Evolutionary conservation across 2,797 vertebrate genomes (phyloP).

Genomic region (Etheostoma nigrum): DNA sequence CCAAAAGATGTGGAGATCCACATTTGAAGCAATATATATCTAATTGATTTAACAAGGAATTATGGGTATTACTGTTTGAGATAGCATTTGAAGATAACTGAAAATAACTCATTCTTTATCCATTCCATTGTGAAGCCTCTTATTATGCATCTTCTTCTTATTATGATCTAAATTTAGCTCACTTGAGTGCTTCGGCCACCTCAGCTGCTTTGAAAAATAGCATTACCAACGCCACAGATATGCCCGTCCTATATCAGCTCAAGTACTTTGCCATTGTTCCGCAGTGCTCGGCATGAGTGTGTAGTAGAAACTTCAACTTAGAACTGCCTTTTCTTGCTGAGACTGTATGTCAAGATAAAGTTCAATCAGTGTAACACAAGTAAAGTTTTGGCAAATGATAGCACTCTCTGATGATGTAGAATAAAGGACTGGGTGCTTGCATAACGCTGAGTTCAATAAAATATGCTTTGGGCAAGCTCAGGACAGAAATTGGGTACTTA

Average conservation of each 20-base stretch:
- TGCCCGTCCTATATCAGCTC: slow-evolving; percentile 32
- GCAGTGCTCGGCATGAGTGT: slow-evolving; percentile 32
- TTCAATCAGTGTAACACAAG: slow-evolving; percentile 4
- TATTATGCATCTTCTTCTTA: neutral
- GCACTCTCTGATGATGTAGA: neutral
- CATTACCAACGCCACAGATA: slow-evolving; percentile 4
- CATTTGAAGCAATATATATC: neutral
- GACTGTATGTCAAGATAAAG: neutral
- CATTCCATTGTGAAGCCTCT: slow-evolving; percentile 1
- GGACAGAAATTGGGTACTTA: neutral
- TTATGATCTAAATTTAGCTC: slow-evolving; percentile 52
- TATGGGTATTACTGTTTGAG: neutral
- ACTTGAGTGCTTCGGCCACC: slow-evolving; percentile 24
- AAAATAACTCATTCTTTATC: slow-evolving; percentile 6
- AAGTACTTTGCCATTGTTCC: slow-evolving; percentile 37
- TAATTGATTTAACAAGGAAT: no score
- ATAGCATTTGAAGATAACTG: slow-evolving; percentile 1
- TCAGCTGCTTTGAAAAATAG: slow-evolving; percentile 43
- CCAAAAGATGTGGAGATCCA: neutral
- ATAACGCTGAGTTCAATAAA: slow-evolving; percentile 6
- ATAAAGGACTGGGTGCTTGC: neutral
- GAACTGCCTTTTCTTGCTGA: slow-evolving; percentile 14
- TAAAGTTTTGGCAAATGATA: neutral
- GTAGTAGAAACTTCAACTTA: slow-evolving; percentile 20
- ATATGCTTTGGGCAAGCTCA: slow-evolving; percentile 6